Evolutionary conservation across 2,797 vertebrate species (phyloP), one percentile per base, ranked within the genome.

Genomic region (Pristis pectinata): DNA sequence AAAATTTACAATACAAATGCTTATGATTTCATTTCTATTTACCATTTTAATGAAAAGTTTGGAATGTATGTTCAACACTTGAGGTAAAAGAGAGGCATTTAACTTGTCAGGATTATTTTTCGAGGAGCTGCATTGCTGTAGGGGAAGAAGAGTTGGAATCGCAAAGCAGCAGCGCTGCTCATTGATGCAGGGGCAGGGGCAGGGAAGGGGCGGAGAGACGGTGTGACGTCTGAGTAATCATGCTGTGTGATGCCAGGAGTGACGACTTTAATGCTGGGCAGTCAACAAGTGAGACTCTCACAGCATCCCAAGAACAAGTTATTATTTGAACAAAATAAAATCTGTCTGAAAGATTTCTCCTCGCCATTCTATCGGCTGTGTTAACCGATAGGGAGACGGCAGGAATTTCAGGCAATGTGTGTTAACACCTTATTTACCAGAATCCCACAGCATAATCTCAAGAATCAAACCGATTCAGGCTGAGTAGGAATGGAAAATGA

Each of bases 1-100:
- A 99, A 99, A 98, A 99, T 99, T 99, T 99, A 99, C 98, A 99
- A 99, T 98, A 99, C 98, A 98, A 98, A 97, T 97, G 97, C 97
- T 96, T 96, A 97, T 97, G 97, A 97, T 97, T 95, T 95, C 96
- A 97, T 96, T 95, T 74, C 49, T 94, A 94, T 76, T 94, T 94
- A 76, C 49, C 34, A 49, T 76, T 74, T 74, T 94, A 96, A 96
- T 98, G 98, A 98, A 98, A 98, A 99, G 98, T 97, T 98, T 99
- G 98, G 99, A 99, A 99, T 99, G 98, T 99, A 98, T 97, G 97
- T 97, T 97, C 97, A 98, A 98, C 97, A 96, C 97, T 44, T 98
- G 99, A 99, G 98, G 98, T 99, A 99, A 97, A 98, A 97, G 98
- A 98, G 97, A 97, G 96, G 96, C 96, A 96, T 96, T 96, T 96